Evolutionary conservation across 1,140 invertebrate genomes (phyloP), one percentile per base, ranked within the genome.

Genomic region (Lithobius niger): DNA sequence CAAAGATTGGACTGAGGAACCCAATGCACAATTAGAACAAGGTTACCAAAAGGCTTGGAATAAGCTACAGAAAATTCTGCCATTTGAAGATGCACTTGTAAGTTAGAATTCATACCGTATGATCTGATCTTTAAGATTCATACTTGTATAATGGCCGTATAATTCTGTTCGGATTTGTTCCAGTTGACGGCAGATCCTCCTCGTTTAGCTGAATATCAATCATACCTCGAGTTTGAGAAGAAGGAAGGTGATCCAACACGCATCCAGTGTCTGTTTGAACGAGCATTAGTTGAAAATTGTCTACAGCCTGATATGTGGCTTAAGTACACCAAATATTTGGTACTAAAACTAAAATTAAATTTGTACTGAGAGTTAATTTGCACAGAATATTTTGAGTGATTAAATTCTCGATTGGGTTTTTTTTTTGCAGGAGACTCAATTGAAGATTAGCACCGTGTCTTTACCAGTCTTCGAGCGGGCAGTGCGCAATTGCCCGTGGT

Each of bases 401-500:
- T 45, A 13, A 45, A 45, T 10, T 10, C n/a, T 10, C 22, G 22
- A 45, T 4, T 45, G 22, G 16, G 6, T 19, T 10, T 45, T 45
- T 45, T 45, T 45, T 18, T 45, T 19, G 4, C 22, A 45, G 43
- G 67, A 73, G 51, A 56, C 56, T 22, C 67, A 66, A 42, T 50
- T 72, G 19, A 67, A 66, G 55, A 65, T 68, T 43, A 36, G 36
- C 25, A 59, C 64, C 0, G 55, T 79, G 6, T 55, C 71, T 10
- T 61, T 75, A 40, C 64, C 69, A 25, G 61, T 78, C 4, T 73
- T 74, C 60, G 67, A 78, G 54, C 63, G 79, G 65, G 75, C 80
- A 26, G 65, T 78, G 0, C 68, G 80, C 55, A 86, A 85, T 60
- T 78, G 81, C 65, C 77, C 81, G 0, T 85, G 82, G 82, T 76